Percentiles rank a stretch among this genome's conserved stretches.
Evolutionary conservation across 2,797 vertebrate genomes (phyloP).

Genomic region (Chanos chanos): DNA sequence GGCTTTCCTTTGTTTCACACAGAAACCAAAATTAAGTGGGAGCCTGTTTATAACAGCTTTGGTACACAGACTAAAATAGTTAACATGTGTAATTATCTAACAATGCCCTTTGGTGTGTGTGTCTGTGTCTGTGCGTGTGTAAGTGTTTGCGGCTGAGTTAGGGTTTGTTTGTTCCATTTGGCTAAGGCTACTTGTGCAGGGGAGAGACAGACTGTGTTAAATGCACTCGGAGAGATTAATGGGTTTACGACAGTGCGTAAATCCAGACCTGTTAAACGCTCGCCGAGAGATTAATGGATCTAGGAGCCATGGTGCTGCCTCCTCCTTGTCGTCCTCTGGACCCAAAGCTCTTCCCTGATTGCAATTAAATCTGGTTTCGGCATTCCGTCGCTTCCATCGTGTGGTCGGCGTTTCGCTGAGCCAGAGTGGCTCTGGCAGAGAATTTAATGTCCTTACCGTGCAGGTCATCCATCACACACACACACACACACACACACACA

Average conservation of each 20-base stretch:
- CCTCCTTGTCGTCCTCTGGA: slow-evolving; percentile 52
- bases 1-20: no score
- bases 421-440: slow-evolving; percentile 64
- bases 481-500: slow-evolving; percentile 32
- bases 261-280: slow-evolving; percentile 40
- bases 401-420: slow-evolving; percentile 49
- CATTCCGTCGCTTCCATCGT: slow-evolving; percentile 57
- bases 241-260: slow-evolving; percentile 34
- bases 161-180: neutral
- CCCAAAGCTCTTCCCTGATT: slow-evolving; percentile 54
- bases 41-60: no score
- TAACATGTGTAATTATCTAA: no score
- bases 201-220: slow-evolving; percentile 43
- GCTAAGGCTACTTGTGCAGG: neutral
- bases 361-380: slow-evolving; percentile 66
- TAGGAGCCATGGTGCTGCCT: slow-evolving; percentile 20
- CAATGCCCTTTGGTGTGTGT: no score
- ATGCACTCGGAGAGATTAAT: slow-evolving; percentile 54
- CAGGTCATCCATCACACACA: slow-evolving; percentile 61
- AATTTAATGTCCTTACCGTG: slow-evolving; percentile 60
- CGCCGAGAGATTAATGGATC: slow-evolving; percentile 52
- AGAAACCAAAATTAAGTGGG: no score
- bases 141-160: neutral
- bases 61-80: no score
- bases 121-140: no score